Evolutionary conservation across 2,888 invertebrate species (phyloP), one percentile per base, ranked within the genome.

Genomic region (Dione vanillae): DNA sequence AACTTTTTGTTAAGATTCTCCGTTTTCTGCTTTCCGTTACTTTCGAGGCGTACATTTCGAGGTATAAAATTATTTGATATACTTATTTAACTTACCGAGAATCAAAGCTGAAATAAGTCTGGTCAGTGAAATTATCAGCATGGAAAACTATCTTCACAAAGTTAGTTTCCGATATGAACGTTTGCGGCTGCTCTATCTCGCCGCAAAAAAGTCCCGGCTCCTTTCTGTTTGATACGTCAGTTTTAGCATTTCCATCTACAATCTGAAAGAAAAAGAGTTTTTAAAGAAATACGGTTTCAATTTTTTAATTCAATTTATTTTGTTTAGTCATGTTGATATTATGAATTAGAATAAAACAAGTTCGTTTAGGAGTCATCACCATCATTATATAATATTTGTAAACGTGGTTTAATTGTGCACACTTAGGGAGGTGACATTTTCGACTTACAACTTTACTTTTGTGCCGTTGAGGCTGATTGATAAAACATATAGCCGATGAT

Each of bases 141-240:
- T 97, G 97, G 92, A 98, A 98, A 76, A 97, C 95, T 74, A 98
- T 96, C 88, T 97, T 97, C 70, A 98, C 97, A 91, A 97, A 97
- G 86, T 97, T 97, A 67, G 98, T 98, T 92, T 98, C 98, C 66
- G 98, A 98, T 89, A 98, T 98, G 94, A 98, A 98, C 40, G 97
- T 98, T 91, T 98, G 97, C 0, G 98, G 97, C 81, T 98, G 98
- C 83, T 98, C 98, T 64, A 97, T 97, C 88, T 98, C 98, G 0
- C 98, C 98, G 84, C 98, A 98, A 89, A 98, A 98, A 82, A 97
- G 95, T 3, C 98, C 98, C 0, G 97, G 97, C 79, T 97, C 97
- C 80, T 97, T 96, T 45, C 97, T 95, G 89, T 98, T 97, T 72
- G 96, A 97, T 45, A 97, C 96, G 85, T 97, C 97, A 27, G 97